Conservation (phyloP, 2,113 vertebrate genomes). For the Phalacrocorax pelagicus region DNA sequence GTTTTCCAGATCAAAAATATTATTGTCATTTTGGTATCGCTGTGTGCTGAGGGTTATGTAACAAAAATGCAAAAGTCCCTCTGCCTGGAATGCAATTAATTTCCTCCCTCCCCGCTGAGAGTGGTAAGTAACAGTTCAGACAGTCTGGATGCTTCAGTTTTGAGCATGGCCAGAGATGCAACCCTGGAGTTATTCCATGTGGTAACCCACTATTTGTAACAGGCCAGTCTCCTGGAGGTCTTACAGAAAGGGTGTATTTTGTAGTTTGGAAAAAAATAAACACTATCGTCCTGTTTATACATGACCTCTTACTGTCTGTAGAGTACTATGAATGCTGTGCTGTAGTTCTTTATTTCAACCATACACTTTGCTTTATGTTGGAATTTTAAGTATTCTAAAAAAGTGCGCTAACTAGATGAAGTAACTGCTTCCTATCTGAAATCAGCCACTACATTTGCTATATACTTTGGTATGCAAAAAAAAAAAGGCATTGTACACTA, state of each 20-base stretch:
- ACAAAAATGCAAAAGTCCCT: slow-evolving; percentile 48
- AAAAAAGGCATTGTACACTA: not conserved
- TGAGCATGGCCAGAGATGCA: not conserved
- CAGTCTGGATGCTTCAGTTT: slow-evolving; percentile 23
- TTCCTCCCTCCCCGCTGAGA: slow-evolving; percentile 42
- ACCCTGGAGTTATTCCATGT: not conserved
- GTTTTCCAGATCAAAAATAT: slow-evolving; percentile 53
- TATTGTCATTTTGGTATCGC: slow-evolving; percentile 40
- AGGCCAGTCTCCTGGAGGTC: not conserved
- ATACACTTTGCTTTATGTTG: not conserved
- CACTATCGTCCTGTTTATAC: not conserved
- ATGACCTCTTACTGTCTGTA: not conserved
- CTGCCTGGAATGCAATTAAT: slow-evolving; percentile 59
- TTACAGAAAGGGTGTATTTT: not conserved
- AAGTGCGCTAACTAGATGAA: not conserved
- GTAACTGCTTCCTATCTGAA: not conserved
- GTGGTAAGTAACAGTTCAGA: slow-evolving; percentile 38
- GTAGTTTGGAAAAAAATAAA: slow-evolving; percentile 23
- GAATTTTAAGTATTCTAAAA: not conserved
- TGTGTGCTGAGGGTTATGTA: slow-evolving; percentile 44
- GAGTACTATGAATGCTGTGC: not conserved
- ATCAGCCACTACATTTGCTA: not conserved
- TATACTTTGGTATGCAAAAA: not conserved
- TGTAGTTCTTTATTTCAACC: not conserved
- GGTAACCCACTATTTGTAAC: slow-evolving; percentile 5